A percentile compares a stretch with the other conserved stretches of the same genome.
These are phyloP conservation scores for Crypturellus tataupa DNA, from an alignment of 2,797 vertebrate genomes.

Conservation along the genomic window DNA sequence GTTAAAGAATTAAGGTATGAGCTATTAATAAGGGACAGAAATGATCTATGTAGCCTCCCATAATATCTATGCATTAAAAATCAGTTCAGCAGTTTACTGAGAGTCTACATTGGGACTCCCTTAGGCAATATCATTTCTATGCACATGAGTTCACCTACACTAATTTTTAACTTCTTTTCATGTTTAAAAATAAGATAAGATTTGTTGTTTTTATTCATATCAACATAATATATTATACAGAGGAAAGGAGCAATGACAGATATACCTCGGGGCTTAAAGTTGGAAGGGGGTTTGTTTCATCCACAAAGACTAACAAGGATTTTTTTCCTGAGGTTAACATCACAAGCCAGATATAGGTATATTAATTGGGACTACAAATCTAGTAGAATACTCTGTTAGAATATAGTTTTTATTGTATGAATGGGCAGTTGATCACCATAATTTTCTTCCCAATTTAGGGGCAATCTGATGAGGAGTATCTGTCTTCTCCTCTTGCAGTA, in stretches of 20 bases:
- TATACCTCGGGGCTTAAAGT: not conserved
- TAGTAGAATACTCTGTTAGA: not conserved
- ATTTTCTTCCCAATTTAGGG: not conserved
- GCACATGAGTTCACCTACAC: not conserved
- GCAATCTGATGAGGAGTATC: not conserved
- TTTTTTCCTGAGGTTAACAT: not conserved
- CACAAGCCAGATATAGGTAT: not conserved
- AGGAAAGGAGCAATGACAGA: not conserved
- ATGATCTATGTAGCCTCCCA: not conserved
- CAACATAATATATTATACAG: not conserved
- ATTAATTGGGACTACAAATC: not conserved
- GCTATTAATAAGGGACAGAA: not conserved
- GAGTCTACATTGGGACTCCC: not conserved
- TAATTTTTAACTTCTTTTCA: not conserved
- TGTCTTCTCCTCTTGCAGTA: not conserved
- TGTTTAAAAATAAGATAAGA: not conserved
- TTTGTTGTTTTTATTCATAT: not conserved
- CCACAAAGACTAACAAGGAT: not conserved
- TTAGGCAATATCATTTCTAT: not conserved
- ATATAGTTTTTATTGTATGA: not conserved
- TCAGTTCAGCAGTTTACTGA: not conserved
- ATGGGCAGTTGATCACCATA: not conserved
- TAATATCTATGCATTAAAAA: not conserved
- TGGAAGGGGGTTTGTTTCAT: not conserved
- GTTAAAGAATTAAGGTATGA: slow-evolving; percentile 34